Base-by-base conservation (phyloP, 30 jellyfish, hydroid and myxozoan genomes). In the Chironex yamaguchii region DNA sequence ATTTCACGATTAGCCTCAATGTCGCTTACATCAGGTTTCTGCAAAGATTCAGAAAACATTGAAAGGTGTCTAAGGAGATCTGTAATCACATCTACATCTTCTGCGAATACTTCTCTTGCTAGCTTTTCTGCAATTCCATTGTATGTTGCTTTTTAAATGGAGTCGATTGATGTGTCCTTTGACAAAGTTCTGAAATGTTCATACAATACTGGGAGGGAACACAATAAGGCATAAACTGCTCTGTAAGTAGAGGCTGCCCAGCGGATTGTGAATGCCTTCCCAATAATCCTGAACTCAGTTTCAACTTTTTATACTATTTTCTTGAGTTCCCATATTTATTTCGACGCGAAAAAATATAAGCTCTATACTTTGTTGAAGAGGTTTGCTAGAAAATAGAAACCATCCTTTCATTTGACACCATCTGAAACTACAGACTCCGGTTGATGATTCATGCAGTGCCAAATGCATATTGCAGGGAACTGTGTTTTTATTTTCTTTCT, bases 191-290 rank as follows among this genome's bases (percentile, higher is more conserved):
- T 21, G 34, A 72, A 72, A 72, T 72, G 86, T 36, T 72, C 34
- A 9, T 1, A 42, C 11, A 72, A 23, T 31, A 49, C 86, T 11
- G 86, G 76, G 42, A 36, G 50, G 29, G 42, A 36, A 25, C 50
- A 32, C 77, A 36, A 35, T 21, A 35, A 24, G 14, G 86, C 32
- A 17, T n/a, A 42, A 4, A 72, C 35, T 17, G 79, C 36, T 34
- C 74, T 42, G 74, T 4, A 72, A 36, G 86, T 36, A 31, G 86
- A 72, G 42, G 86, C 75, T 11, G 50, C 74, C 79, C 86, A 72
- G 25, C 86, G 42, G 30, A 72, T 72, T 72, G 86, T 72, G 49
- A 72, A 36, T 4, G 50, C 24, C 21, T 72, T 36, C 21, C 86
- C 79, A 72, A 72, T 36, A 71, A 36, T 72, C 21, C 86, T 42